Evolutionary conservation across 2,113 vertebrate genomes (phyloP), one percentile per base, ranked within the genome.

Genomic region (Sigmodon hispidus): DNA sequence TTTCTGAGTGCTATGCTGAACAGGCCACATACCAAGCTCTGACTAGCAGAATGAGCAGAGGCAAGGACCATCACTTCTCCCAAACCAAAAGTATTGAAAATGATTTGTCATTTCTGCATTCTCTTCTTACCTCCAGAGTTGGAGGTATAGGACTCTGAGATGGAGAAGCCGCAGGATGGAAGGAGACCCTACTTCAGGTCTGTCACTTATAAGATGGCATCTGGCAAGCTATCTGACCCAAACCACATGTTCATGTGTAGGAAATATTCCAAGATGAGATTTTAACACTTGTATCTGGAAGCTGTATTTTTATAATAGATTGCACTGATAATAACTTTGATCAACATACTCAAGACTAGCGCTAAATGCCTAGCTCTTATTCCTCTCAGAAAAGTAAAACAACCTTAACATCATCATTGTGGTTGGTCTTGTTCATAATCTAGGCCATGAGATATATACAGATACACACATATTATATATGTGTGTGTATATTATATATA

Each of bases 281-380:
- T 61, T 61, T 55, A 89, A 50, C 12, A 21, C 34, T 75, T 67
- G 7, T 17, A 31, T 83, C 87, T 79, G 80, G 75, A 87, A 90
- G 55, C 15, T 57, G 36, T 59, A 45, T 75, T 95, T 95, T 79
- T 77, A 34, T 16, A 76, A 57, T 31, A 76, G 43, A 59, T n/a
- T 80, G 36, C 4, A 5, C 5, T 43, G 89, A 31, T 79, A 40
- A 31, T 79, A 40, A 63, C 36, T 7, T 50, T 45, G 31, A 69
- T 16, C 34, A 26, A 67, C 29, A 69, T 5, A 43, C 45, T 70
- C 48, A 73, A 88, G 26, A 43, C 36, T n/a, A 55, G 63, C 69
- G 84, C 36, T 85, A 9, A 40, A 93, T 69, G 21, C n/a, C 52
- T 24, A 86, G n/a, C 12, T 50, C 81, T 87, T 65, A 36, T 63